These are phyloP conservation scores for Diabrotica balteata DNA, from an alignment of 2,888 invertebrate species.

Conservation along the genomic window DNA sequence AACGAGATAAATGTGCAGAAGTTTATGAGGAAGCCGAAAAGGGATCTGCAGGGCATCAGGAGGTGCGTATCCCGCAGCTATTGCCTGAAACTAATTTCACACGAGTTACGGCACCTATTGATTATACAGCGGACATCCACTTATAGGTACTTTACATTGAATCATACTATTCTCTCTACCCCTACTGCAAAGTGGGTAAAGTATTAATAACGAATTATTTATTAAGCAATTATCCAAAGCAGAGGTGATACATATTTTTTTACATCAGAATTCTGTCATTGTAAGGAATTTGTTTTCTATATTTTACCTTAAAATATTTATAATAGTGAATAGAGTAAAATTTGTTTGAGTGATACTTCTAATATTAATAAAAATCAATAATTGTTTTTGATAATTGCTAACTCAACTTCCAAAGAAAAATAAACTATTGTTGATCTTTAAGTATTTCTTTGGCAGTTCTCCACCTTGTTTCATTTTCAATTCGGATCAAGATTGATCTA, in stretches of 20 bases:
- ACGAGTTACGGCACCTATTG: conserved; percentile 59
- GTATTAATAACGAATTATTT: not conserved
- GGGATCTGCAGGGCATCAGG: conserved; percentile 64
- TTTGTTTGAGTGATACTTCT: too few species aligned
- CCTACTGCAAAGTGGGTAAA: conserved; percentile 29
- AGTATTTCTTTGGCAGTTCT: conserved; percentile 13
- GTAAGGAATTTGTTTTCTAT: too few species aligned
- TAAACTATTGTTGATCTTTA: conserved; percentile 13
- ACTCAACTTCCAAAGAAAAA: too few species aligned
- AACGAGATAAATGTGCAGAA: conserved; percentile 66
- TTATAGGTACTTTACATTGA: conserved; percentile 57
- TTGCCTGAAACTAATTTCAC: conserved; percentile 58
- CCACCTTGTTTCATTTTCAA: conserved; percentile 5
- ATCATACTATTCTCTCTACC: conserved; percentile 33
- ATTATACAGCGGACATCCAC: conserved; percentile 61
- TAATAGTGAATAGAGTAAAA: too few species aligned
- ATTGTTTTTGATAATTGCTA: too few species aligned
- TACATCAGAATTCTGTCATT: too few species aligned
- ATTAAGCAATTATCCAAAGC: conserved; percentile 38
- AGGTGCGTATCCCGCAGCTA: conserved; percentile 63
- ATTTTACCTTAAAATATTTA: too few species aligned
- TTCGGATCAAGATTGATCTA: not conserved
- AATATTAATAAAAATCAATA: too few species aligned
- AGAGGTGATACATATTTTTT: not conserved
- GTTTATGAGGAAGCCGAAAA: conserved; percentile 65